phyloP scores from a whole-genome alignment of 2,888 invertebrate genomes.

The Meteorus colon region DNA sequence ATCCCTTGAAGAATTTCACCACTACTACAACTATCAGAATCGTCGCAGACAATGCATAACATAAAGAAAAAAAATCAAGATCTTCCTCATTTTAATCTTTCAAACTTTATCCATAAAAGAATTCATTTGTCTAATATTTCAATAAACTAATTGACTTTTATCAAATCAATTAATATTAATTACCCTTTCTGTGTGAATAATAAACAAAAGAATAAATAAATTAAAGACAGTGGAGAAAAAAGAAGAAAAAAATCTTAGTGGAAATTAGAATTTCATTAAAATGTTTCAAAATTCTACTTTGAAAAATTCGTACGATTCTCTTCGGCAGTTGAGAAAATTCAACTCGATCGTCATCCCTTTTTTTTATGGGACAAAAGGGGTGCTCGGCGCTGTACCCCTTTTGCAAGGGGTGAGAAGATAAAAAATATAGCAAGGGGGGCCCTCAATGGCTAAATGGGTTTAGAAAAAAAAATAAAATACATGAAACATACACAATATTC shows the following conservation, averaged over 20 bases:
- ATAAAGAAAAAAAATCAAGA: no score
- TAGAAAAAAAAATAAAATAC: slow-evolving; percentile 17
- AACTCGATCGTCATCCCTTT: slow-evolving; percentile 14
- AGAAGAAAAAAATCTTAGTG: no score
- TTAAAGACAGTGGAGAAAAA: no score
- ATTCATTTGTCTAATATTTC: no score
- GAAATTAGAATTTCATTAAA: neutral
- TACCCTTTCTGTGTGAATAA: no score
- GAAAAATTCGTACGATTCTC: slow-evolving; percentile 27
- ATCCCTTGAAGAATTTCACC: slow-evolving; percentile 59
- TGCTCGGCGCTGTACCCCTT: slow-evolving; percentile 47
- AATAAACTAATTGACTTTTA: no score
- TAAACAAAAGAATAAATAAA: no score
- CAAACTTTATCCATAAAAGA: no score
- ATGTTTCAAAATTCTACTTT: neutral
- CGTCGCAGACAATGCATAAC: neutral
- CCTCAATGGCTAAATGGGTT: neutral
- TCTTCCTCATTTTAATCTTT: no score
- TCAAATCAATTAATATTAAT: no score
- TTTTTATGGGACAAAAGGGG: slow-evolving; percentile 47
- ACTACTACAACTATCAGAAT: neutral
- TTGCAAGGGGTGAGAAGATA: slow-evolving; percentile 42
- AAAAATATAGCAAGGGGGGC: slow-evolving; percentile 36
- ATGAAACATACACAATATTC: neutral
- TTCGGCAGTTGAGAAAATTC: slow-evolving; percentile 49